Conservation (phyloP, 2,113 vertebrate genomes). For the Picathartes gymnocephalus region DNA sequence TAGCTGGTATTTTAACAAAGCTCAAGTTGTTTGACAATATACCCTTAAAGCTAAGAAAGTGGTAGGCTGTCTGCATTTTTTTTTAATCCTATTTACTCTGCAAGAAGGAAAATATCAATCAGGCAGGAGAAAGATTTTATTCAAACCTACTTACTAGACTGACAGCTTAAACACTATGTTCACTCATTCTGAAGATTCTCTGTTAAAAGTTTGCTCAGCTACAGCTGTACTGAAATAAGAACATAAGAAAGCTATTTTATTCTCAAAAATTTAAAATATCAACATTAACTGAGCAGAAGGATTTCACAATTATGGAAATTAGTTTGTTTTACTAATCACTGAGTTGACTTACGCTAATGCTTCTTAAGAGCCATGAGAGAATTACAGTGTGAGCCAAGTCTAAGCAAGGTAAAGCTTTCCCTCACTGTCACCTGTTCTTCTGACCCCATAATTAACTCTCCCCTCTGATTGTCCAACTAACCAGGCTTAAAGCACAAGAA, state of each 20-base stretch:
- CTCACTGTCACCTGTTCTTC: background rate
- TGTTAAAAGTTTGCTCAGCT: background rate
- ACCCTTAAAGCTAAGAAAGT: background rate
- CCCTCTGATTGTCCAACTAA: background rate
- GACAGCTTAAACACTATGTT: background rate
- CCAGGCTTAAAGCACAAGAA: background rate
- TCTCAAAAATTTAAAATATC: background rate
- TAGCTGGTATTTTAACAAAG: background rate
- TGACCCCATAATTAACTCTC: background rate
- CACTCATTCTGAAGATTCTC: background rate
- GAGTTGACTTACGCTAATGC: background rate
- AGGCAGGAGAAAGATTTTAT: background rate
- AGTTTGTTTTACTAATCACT: background rate
- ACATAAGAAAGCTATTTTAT: background rate
- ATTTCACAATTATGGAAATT: background rate
- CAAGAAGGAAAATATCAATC: background rate
- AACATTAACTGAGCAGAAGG: background rate
- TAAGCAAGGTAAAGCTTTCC: background rate
- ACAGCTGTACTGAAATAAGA: background rate
- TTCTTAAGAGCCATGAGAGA: background rate
- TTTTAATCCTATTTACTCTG: background rate
- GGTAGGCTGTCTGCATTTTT: background rate
- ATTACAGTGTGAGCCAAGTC: background rate
- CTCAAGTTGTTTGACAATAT: background rate
- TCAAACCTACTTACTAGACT: background rate